Base-by-base conservation (phyloP, 2,113 vertebrate genomes). In the Nibea coibor region DNA sequence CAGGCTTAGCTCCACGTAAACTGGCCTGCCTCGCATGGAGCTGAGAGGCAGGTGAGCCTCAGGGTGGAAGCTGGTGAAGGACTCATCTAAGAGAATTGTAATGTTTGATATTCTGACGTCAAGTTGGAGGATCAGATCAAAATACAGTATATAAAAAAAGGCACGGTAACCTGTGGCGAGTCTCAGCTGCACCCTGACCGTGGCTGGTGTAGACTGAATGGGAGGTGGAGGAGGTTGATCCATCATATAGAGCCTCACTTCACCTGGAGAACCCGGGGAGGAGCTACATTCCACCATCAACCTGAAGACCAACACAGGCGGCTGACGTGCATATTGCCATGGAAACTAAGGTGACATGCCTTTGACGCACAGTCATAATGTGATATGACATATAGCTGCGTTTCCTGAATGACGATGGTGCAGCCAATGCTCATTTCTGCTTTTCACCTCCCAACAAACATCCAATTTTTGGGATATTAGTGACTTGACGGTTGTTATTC, bases 1-100 rank as follows among this genome's bases (percentile, higher is more conserved):
- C 51, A 93, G 82, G 7, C 71, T 83, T 69, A 92, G 74, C 65
- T 94, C 92, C 47, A 93, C 24, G 42, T 89, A 81, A 42, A 94
- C 72, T 0, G 63, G 74, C 20, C 72, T 24, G 19, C 79, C 84
- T 42, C 72, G 71, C 3, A 90, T 3, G 10, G 71, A 57, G 62
- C 82, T 66, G n/a, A 93, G 79, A 20, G 92, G 92, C n/a, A 88
- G 87, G 51, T 81, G 90, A 70, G 88, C 68, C 28, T 90, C 84
- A 5, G 88, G 90, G 73, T 91, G 72, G 83, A 80, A 93, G 75
- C 58, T 87, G 71, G 35, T 71, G 72, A 91, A 93, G 7, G 84
- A 80, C 47, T 84, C 81, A 14, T 93, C 93, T 93, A 26, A 16
- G 5, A 54, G 45, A 5, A 10, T 16, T 19, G 0, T 2, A 31